A percentile compares a stretch with the other conserved stretches of the same genome.
These are phyloP conservation scores for Arvicanthis niloticus DNA, from an alignment of 2,113 vertebrate genomes.

Conservation along the genomic window DNA sequence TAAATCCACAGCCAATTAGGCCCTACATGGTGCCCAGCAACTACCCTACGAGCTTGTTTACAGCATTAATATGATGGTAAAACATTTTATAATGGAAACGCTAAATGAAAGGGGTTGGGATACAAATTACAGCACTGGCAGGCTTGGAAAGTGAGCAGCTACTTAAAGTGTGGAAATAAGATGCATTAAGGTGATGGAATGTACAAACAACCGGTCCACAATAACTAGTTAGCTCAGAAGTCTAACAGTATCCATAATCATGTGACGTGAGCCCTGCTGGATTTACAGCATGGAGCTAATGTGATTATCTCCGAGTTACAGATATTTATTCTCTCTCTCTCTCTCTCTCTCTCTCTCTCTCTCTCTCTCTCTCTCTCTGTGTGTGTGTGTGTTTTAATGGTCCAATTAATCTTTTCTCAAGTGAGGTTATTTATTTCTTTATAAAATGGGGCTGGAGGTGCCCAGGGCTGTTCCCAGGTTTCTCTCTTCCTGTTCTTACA, in stretches of 20 bases:
- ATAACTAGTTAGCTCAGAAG: neutral
- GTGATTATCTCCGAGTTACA: neutral
- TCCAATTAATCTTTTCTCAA: slow-evolving; percentile 12
- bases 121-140: neutral
- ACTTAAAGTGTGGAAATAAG: slow-evolving; percentile 9
- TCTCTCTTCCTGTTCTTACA: neutral
- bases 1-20: slow-evolving; percentile 23
- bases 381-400: neutral
- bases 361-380: too few species aligned
- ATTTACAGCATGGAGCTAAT: neutral
- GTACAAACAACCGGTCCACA: neutral
- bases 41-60: neutral
- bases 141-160: slow-evolving; percentile 12
- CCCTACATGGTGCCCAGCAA: neutral
- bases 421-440: neutral
- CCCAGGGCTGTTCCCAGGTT: neutral
- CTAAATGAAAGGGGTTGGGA: neutral
- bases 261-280: too few species aligned
- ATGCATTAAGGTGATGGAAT: neutral
- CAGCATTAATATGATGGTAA: slow-evolving; percentile 32
- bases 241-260: neutral
- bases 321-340: neutral
- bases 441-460: neutral
- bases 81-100: slow-evolving; percentile 19
- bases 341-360: too few species aligned